Conservation (phyloP, 2,888 invertebrate genomes). For the Cetonia aurata region DNA sequence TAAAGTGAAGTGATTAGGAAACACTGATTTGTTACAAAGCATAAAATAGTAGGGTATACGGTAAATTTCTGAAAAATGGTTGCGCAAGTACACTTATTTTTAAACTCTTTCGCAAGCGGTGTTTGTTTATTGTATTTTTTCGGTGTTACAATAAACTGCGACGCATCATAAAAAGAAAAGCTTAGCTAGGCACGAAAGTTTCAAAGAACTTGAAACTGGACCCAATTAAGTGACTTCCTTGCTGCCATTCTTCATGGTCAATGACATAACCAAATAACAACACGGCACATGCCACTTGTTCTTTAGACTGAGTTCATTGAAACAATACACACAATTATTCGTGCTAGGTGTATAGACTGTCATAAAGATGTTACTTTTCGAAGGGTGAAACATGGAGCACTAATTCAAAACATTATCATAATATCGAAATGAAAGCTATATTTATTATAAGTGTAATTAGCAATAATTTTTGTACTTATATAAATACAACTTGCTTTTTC, state of each 20-base stretch:
- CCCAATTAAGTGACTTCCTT: slow-evolving; percentile 43
- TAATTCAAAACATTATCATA: not conserved
- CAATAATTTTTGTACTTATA: not conserved
- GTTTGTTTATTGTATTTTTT: slow-evolving; percentile 3
- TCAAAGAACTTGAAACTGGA: slow-evolving; percentile 41
- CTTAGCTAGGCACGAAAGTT: slow-evolving; percentile 7
- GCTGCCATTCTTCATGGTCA: slow-evolving; percentile 41
- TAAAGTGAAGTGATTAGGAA: too few relatives aligned
- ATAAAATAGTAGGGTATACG: too few relatives aligned
- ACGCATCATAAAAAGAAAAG: slow-evolving; percentile 8
- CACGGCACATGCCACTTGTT: slow-evolving; percentile 36
- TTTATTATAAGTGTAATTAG: not conserved
- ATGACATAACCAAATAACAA: slow-evolving; percentile 44
- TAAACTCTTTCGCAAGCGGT: too few relatives aligned
- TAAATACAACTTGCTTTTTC: too few relatives aligned
- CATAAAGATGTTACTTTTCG: not conserved
- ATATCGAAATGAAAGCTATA: not conserved
- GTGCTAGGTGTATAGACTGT: slow-evolving; percentile 1
- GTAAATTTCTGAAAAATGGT: not conserved
- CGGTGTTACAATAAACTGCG: slow-evolving; percentile 19
- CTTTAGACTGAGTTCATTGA: slow-evolving; percentile 17
- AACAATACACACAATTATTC: slow-evolving; percentile 23
- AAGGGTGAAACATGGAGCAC: not conserved
- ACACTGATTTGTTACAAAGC: too few relatives aligned
- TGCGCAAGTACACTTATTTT: not conserved